phyloP scores from a whole-genome alignment of 2,888 invertebrate genomes.

The Halocaridina rubra region DNA sequence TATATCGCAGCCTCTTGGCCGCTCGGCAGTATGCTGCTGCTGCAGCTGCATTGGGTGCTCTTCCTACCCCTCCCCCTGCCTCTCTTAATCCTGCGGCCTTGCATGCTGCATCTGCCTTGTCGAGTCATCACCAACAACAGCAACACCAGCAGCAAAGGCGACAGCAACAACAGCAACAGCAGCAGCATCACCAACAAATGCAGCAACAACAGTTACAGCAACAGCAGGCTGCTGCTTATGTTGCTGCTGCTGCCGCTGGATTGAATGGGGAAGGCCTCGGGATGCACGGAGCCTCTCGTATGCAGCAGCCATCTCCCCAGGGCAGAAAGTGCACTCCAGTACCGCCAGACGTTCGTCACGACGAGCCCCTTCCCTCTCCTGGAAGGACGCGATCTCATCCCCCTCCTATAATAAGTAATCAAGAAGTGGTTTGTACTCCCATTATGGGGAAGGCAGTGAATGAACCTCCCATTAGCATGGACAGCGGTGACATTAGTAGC shows the following conservation, averaged over 20 bases:
- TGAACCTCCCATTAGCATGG: slow-evolving; percentile 1
- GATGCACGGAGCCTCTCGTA: slow-evolving; percentile 15
- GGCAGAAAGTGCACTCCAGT: slow-evolving; percentile 4
- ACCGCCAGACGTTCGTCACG: slow-evolving; percentile 11
- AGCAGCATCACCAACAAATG: slow-evolving; percentile 24
- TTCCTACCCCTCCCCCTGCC: slow-evolving; percentile 23
- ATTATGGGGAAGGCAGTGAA: background rate
- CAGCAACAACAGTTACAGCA: slow-evolving; percentile 33
- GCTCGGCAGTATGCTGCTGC: slow-evolving; percentile 49
- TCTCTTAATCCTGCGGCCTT: slow-evolving; percentile 41
- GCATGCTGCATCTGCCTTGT: slow-evolving; percentile 25
- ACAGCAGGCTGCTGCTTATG: slow-evolving; percentile 40
- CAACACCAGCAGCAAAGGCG: slow-evolving; percentile 15
- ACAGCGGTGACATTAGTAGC: background rate
- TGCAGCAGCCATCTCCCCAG: slow-evolving; percentile 29
- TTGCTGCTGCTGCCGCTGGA: slow-evolving; percentile 38
- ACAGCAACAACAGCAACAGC: slow-evolving; percentile 23
- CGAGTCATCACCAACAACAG: slow-evolving; percentile 43
- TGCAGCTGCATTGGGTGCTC: slow-evolving; percentile 43
- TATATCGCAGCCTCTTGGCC: slow-evolving; percentile 52
- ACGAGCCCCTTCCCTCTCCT: slow-evolving; percentile 36
- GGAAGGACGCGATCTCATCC: slow-evolving; percentile 31
- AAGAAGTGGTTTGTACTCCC: background rate
- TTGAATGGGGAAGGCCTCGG: slow-evolving; percentile 40
- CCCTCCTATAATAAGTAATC: background rate